Evolutionary conservation across 2,888 invertebrate species (phyloP).

Genomic region (Rhagonycha lutea): DNA sequence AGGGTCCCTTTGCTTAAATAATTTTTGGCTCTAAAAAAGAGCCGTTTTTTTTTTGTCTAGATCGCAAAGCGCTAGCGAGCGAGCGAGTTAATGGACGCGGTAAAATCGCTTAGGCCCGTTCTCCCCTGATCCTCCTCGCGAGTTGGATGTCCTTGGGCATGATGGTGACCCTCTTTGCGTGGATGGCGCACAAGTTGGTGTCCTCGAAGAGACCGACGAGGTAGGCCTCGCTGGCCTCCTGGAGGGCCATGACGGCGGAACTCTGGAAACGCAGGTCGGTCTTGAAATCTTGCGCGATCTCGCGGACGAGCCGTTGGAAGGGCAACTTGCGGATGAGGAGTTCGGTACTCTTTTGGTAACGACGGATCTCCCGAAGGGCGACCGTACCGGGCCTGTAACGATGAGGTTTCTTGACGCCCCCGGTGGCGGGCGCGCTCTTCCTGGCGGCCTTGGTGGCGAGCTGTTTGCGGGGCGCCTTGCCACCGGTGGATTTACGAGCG

Average conservation of each 20-base stretch:
- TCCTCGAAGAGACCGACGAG: constrained; percentile 95
- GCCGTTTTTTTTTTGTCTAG: no score
- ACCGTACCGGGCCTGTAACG: constrained; percentile 96
- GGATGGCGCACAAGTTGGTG: constrained; percentile 76
- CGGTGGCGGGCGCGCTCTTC: constrained; percentile 93
- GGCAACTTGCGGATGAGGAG: constrained; percentile 93
- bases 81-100: no score
- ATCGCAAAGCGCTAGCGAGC: no score
- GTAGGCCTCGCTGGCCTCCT: constrained; percentile 91
- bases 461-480: constrained; percentile 94
- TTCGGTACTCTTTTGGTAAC: constrained; percentile 96
- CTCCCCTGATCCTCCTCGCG: constrained; percentile 60
- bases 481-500: constrained; percentile 95
- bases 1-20: no score
- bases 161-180: no score
- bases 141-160: no score
- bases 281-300: constrained; percentile 97
- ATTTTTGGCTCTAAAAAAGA: no score
- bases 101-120: no score
- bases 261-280: constrained; percentile 95
- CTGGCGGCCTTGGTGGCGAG: constrained; percentile 92
- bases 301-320: constrained; percentile 94
- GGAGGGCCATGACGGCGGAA: constrained; percentile 89
- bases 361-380: constrained; percentile 94
- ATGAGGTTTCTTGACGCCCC: constrained; percentile 96